Conservation (phyloP, 2,113 vertebrate genomes). For the Chamaetylas fuelleborni region DNA sequence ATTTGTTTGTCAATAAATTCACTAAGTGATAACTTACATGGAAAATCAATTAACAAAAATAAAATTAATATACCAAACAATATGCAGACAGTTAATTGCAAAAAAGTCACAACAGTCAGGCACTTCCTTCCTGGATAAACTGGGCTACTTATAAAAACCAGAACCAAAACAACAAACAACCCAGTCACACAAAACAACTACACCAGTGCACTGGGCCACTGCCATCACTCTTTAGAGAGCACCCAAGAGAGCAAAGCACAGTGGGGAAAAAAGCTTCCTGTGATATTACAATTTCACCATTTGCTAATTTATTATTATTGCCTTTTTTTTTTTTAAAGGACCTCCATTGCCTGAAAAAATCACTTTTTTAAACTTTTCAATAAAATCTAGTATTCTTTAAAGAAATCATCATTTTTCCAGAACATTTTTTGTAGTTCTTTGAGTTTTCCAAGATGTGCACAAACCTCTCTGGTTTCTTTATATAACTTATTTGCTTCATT, state of each 20-base stretch:
- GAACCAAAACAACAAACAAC: not conserved
- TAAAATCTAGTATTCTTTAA: not conserved
- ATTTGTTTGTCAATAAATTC: not conserved
- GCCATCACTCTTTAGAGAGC: not conserved
- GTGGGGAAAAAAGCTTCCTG: not conserved
- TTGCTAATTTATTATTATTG: not conserved
- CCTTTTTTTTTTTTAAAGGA: not conserved
- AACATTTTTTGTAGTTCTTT: not conserved
- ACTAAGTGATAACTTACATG: not conserved
- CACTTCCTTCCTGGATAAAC: not conserved
- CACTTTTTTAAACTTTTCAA: not conserved
- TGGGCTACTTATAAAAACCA: not conserved
- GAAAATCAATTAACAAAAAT: not conserved
- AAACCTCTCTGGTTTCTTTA: constrained; percentile 91
- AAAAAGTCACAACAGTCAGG: not conserved
- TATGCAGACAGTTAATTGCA: not conserved
- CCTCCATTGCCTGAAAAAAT: not conserved
- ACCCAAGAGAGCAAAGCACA: not conserved
- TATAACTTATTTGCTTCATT: constrained; percentile 88
- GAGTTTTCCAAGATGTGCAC: constrained; percentile 41
- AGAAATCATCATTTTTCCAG: not conserved
- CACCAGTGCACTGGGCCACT: not conserved
- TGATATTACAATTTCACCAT: not conserved
- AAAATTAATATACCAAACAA: not conserved
- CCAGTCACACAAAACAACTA: not conserved